phyloP scores from a whole-genome alignment of 37 sponge, comb jelly and placozoan species.

The Beroe forskalii region DNA sequence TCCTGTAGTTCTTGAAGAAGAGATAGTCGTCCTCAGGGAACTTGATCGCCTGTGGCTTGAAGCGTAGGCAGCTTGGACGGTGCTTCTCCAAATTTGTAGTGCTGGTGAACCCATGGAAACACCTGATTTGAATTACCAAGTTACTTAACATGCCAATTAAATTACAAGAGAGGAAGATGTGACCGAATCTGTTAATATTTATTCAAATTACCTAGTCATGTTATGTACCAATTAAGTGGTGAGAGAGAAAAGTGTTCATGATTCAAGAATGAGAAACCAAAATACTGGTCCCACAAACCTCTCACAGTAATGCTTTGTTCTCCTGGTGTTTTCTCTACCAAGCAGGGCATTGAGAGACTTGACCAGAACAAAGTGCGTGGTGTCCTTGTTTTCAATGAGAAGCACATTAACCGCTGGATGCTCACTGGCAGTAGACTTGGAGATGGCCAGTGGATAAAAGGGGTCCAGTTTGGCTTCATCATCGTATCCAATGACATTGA shows the following conservation, averaged over 20 bases:
- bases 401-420: conserved; percentile 15
- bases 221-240: no score
- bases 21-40: conserved; percentile 33
- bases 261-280: no score
- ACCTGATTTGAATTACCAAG: neutral
- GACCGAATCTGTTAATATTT: no score
- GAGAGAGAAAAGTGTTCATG: no score
- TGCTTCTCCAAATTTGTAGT: neutral
- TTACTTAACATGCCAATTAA: neutral
- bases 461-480: conserved; percentile 1
- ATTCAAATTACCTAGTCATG: no score
- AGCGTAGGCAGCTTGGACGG: neutral
- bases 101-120: conserved; percentile 42
- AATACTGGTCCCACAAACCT: neutral
- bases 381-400: neutral
- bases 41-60: neutral
- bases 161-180: no score
- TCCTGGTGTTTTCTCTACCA: neutral
- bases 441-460: conserved; percentile 10
- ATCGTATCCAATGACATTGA: conserved; percentile 49
- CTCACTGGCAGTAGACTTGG: neutral
- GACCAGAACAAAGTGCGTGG: conserved; percentile 12
- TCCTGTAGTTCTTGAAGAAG: neutral
- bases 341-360: conserved; percentile 51
- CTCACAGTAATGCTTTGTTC: neutral